phyloP scores from a whole-genome alignment of 2,113 vertebrate species.

The Menidia beryllina region DNA sequence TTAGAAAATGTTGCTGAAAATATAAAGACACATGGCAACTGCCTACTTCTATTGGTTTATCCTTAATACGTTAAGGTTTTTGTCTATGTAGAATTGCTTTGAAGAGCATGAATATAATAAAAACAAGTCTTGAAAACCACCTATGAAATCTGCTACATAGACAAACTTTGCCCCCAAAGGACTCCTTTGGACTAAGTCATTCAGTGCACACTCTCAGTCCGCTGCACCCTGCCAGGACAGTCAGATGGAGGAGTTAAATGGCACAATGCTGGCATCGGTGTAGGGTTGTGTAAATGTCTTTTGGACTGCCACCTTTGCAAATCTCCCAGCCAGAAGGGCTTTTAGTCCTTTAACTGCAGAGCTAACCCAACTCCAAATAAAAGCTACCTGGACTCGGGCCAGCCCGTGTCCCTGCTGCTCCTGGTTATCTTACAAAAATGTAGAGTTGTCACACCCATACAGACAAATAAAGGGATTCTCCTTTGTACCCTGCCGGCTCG shows the following conservation, averaged over 20 bases:
- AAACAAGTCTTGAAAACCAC: conserved; percentile 1
- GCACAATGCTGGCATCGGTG: conserved; percentile 67
- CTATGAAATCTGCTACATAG: conserved; percentile 8
- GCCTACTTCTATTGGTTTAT: too few relatives aligned
- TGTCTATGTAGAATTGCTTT: neutral
- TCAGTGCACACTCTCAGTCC: conserved; percentile 46
- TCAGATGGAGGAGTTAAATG: conserved; percentile 72
- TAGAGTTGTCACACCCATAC: conserved; percentile 28
- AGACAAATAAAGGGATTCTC: conserved; percentile 51
- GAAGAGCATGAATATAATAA: neutral
- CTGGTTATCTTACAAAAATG: conserved; percentile 39
- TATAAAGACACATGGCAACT: too few relatives aligned
- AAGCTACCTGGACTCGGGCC: conserved; percentile 54
- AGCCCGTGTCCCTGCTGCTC: conserved; percentile 36
- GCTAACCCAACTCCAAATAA: conserved; percentile 66
- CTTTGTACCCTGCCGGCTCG: conserved; percentile 21
- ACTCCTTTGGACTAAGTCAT: conserved; percentile 34
- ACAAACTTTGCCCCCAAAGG: conserved; percentile 11
- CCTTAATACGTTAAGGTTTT: too few relatives aligned
- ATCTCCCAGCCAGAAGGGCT: conserved; percentile 46
- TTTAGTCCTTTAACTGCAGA: conserved; percentile 42
- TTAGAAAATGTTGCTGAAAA: too few relatives aligned
- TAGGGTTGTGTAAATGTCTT: conserved; percentile 63
- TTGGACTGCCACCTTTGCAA: conserved; percentile 67
- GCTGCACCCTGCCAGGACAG: conserved; percentile 62